A percentile compares a stretch with the other conserved stretches of the same genome.
Conservation (phyloP, 2,888 invertebrate species). For the Ectemnius lituratus region DNA sequence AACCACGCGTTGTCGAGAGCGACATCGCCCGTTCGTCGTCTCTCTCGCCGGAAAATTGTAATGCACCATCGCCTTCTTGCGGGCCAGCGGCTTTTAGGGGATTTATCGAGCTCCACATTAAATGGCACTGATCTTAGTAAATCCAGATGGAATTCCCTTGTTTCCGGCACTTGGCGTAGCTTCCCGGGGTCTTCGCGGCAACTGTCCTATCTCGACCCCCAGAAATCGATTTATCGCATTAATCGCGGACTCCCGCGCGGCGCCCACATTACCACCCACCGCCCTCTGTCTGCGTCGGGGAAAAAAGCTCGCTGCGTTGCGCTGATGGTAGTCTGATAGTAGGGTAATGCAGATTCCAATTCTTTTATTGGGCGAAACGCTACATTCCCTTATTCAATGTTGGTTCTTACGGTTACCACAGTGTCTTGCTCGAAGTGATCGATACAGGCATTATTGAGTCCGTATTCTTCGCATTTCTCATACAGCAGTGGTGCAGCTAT, state of each 20-base stretch:
- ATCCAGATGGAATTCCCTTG: constrained; percentile 66
- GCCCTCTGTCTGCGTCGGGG: constrained; percentile 17
- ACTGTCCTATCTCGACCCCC: constrained; percentile 44
- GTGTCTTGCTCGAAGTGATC: no score
- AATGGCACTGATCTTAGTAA: constrained; percentile 64
- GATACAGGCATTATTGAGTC: no score
- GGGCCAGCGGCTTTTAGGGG: constrained; percentile 61
- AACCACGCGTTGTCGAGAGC: no score
- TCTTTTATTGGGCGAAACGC: no score
- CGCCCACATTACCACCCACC: constrained; percentile 52
- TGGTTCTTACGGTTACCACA: no score
- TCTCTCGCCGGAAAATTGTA: constrained; percentile 46
- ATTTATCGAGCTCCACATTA: constrained; percentile 63
- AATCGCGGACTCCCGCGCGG: constrained; percentile 48
- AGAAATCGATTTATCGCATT: constrained; percentile 58
- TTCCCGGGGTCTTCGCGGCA: constrained; percentile 49
- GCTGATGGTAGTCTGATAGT: no score
- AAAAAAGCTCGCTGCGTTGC: constrained; percentile 9
- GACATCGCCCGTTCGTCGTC: constrained; percentile 24
- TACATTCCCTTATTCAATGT: no score
- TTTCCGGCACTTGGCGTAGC: constrained; percentile 59
- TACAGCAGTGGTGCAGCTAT: neutral
- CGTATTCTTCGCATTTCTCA: neutral
- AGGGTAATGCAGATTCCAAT: no score
- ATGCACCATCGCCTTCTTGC: constrained; percentile 48